Evolutionary conservation across 2,797 vertebrate species (phyloP).

Genomic region (Todus mexicanus): DNA sequence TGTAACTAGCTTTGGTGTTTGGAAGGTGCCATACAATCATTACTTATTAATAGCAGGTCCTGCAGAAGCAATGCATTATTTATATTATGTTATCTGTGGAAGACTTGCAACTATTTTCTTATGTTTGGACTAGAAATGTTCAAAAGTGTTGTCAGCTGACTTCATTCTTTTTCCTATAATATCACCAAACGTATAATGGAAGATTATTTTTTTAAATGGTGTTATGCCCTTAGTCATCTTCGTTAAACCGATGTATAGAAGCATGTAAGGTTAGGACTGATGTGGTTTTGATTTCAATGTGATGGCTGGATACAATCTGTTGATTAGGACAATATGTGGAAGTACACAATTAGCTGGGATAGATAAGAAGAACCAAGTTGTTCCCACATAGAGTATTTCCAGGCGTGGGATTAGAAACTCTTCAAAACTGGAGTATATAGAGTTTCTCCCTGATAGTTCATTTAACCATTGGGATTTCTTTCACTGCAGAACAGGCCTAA

Average conservation of each 20-base stretch:
- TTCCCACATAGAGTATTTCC: neutral
- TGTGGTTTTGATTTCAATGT: neutral
- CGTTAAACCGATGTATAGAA: neutral
- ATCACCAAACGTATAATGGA: neutral
- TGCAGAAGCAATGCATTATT: slow-evolving; percentile 42
- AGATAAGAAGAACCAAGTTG: neutral
- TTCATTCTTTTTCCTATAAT: neutral
- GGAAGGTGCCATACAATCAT: slow-evolving; percentile 58
- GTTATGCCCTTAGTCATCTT: neutral
- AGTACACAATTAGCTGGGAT: neutral
- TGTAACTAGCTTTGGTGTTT: slow-evolving; percentile 62
- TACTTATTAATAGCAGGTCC: slow-evolving; percentile 46
- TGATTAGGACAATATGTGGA: neutral
- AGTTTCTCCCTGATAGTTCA: neutral
- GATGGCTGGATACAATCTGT: neutral
- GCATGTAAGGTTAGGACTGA: neutral
- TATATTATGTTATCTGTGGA: slow-evolving; percentile 35
- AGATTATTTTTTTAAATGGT: neutral
- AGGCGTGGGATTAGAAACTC: neutral
- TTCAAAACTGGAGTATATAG: neutral
- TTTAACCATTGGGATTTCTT: neutral
- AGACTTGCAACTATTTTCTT: slow-evolving; percentile 21
- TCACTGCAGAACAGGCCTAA: neutral
- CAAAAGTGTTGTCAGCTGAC: slow-evolving; percentile 8
- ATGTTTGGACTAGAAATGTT: slow-evolving; percentile 20